A percentile compares a stretch with the other conserved stretches of the same genome.
Evolutionary conservation across 1,140 invertebrate species (phyloP).

Genomic region (Druon quercuslanigerum): DNA sequence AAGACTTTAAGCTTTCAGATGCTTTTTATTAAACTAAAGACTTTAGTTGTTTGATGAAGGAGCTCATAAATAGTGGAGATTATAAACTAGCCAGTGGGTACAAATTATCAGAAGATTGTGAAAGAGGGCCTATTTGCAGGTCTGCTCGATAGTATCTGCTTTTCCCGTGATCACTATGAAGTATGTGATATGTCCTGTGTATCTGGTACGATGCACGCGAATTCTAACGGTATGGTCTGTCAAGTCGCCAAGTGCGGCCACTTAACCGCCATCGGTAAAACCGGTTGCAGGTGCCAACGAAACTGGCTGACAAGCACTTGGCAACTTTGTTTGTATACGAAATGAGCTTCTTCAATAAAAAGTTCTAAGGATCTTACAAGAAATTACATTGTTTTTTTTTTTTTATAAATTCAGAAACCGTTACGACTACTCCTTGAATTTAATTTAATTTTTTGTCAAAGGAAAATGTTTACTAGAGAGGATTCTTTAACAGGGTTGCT

Average conservation of each 20-base stretch:
- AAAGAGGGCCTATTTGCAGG: not conserved
- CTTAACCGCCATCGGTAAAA: conserved; percentile 65
- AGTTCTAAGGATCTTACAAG: too few relatives aligned
- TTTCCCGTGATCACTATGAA: conserved; percentile 50
- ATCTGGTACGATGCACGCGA: conserved; percentile 40
- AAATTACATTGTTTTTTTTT: too few relatives aligned
- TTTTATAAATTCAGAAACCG: too few relatives aligned
- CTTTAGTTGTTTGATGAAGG: not conserved
- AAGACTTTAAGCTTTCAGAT: too few relatives aligned
- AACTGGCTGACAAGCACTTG: conserved; percentile 34
- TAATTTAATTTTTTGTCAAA: too few relatives aligned
- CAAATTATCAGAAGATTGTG: conserved; percentile 3
- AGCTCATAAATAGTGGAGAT: conserved; percentile 15
- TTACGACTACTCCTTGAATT: too few relatives aligned
- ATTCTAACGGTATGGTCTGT: conserved; percentile 64
- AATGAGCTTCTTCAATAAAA: too few relatives aligned
- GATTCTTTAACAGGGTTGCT: too few relatives aligned
- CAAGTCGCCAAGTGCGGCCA: conserved; percentile 52
- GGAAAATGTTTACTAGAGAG: too few relatives aligned
- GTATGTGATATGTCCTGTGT: conserved; percentile 52
- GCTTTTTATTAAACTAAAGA: too few relatives aligned
- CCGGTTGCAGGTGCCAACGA: conserved; percentile 66
- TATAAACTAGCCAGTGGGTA: conserved; percentile 10
- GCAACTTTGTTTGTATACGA: too few relatives aligned
- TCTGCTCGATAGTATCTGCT: conserved; percentile 5